These are phyloP conservation scores for Phytoseiulus persimilis DNA, from an alignment of 2,888 invertebrate species.

Conservation along the genomic window DNA sequence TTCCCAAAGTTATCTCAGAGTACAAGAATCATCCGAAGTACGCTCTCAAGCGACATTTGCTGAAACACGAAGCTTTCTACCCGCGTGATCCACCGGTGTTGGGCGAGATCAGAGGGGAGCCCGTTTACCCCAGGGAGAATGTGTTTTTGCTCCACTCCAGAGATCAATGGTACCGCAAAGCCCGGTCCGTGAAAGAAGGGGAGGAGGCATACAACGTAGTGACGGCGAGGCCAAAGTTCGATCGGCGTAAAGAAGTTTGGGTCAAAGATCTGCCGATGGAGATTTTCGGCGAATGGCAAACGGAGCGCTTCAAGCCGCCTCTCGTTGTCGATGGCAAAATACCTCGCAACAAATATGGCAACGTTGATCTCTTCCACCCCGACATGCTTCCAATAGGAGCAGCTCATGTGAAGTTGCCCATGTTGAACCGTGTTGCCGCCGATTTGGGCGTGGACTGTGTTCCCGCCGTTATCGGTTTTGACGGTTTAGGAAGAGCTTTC, in stretches of 20 bases:
- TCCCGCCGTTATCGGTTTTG: constrained; percentile 88
- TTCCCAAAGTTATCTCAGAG: constrained; percentile 40
- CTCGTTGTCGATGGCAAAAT: constrained; percentile 81
- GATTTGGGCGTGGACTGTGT: constrained; percentile 87
- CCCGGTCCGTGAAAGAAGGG: constrained; percentile 71
- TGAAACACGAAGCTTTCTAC: constrained; percentile 92
- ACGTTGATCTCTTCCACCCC: constrained; percentile 86
- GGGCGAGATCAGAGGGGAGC: constrained; percentile 75
- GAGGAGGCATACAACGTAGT: constrained; percentile 89
- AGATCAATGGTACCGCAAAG: constrained; percentile 88
- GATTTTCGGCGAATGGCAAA: constrained; percentile 92
- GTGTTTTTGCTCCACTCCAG: constrained; percentile 75
- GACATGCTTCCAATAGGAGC: constrained; percentile 87
- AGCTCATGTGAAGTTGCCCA: constrained; percentile 73
- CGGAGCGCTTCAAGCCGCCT: constrained; percentile 79
- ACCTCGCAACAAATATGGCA: constrained; percentile 92
- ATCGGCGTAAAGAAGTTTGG: constrained; percentile 42
- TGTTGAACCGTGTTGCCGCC: constrained; percentile 72
- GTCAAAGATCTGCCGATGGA: constrained; percentile 68
- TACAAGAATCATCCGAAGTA: constrained; percentile 92
- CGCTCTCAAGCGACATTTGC: constrained; percentile 72
- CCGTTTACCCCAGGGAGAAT: constrained; percentile 79
- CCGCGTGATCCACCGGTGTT: constrained; percentile 73
- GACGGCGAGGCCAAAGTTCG: constrained; percentile 59
- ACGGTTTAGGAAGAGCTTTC: constrained; percentile 64